These are phyloP conservation scores for Drosophila truncata DNA, from an alignment of 1,140 invertebrate genomes.

Conservation along the genomic window DNA sequence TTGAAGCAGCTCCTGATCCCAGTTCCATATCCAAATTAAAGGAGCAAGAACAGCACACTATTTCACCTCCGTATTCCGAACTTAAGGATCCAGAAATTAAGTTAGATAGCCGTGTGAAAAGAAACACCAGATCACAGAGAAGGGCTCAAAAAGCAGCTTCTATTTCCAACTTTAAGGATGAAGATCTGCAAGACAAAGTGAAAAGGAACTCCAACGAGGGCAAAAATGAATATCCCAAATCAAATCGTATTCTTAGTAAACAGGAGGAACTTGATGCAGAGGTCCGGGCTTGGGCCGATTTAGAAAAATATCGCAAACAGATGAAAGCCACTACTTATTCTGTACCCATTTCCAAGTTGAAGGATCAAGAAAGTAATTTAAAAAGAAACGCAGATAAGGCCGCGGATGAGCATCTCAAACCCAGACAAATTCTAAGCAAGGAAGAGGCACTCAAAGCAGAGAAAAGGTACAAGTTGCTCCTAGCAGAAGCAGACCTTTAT, in stretches of 20 bases:
- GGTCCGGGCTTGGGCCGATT: too few species aligned
- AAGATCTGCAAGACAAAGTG: neutral
- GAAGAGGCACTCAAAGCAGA: neutral
- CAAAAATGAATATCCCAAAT: neutral
- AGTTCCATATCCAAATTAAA: neutral
- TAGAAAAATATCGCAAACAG: too few species aligned
- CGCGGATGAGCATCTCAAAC: neutral
- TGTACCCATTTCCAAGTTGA: neutral
- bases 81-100: neutral
- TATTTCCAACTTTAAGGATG: neutral
- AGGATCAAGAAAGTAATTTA: neutral
- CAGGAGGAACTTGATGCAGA: neutral
- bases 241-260: neutral
- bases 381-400: neutral
- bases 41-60: neutral
- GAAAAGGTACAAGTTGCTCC: neutral
- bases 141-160: neutral
- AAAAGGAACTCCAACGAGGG: neutral
- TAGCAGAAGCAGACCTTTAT: neutral
- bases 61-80: neutral
- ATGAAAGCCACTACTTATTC: neutral
- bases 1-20: neutral
- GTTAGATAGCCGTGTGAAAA: neutral
- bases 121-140: neutral
- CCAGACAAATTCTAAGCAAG: neutral